Percentiles rank a stretch among this genome's conserved stretches.
phyloP scores from a whole-genome alignment of 2,888 invertebrate genomes.

The Dolichopus griseipennis region DNA sequence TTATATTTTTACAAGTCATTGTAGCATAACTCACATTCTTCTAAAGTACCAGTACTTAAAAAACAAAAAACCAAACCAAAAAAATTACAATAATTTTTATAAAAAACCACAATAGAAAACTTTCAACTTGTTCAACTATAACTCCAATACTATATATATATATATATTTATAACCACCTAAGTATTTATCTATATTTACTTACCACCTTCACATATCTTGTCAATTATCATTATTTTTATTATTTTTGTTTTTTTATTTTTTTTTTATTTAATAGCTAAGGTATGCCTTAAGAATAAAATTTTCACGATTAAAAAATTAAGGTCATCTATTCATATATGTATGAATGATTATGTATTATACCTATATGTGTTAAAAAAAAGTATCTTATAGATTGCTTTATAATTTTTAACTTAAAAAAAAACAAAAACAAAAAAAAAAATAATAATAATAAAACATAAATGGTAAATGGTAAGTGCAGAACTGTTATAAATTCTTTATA shows the following conservation, averaged over 20 bases:
- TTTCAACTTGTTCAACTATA: too few species aligned
- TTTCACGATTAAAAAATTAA: not conserved
- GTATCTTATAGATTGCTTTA: too few species aligned
- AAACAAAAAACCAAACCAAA: not conserved
- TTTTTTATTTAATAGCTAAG: too few species aligned
- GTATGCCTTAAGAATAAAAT: not conserved
- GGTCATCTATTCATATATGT: not conserved
- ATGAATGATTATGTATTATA: too few species aligned
- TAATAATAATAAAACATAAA: too few species aligned
- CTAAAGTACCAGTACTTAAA: not conserved
- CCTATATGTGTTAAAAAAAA: too few species aligned
- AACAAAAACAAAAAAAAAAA: too few species aligned
- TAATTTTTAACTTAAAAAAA: too few species aligned
- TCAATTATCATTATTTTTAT: not conserved
- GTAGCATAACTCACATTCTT: not conserved
- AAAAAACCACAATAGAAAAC: not conserved
- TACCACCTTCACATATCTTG: constrained; percentile 6
- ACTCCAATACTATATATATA: too few species aligned
- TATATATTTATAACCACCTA: too few species aligned
- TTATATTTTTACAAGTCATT: not conserved
- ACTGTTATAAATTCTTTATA: too few species aligned
- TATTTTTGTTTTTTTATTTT: not conserved
- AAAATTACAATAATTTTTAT: not conserved
- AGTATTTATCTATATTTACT: not conserved
- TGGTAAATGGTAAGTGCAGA: too few species aligned